A percentile compares a stretch with the other conserved stretches of the same genome.
Conservation (phyloP, 2,797 vertebrate species). For the Cetoscarus ocellatus region DNA sequence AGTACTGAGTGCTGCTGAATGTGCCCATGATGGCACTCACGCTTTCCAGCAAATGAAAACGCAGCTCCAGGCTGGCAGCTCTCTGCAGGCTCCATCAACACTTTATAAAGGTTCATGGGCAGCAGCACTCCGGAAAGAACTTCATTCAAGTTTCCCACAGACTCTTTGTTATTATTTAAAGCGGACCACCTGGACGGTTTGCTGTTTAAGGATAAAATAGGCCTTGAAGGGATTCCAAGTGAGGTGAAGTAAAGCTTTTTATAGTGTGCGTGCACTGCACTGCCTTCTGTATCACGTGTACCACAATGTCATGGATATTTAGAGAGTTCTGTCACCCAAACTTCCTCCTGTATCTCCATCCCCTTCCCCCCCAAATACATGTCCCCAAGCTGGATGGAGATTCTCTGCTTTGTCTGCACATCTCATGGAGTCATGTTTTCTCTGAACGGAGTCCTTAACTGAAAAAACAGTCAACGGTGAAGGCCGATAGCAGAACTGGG, state of each 20-base stretch:
- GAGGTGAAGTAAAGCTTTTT: constrained; percentile 28
- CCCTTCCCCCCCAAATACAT: no score
- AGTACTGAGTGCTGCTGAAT: constrained; percentile 34
- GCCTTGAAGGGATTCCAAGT: constrained; percentile 24
- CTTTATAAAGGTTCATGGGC: constrained; percentile 35
- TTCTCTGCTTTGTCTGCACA: no score
- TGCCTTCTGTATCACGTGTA: constrained; percentile 5
- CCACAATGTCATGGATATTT: constrained; percentile 4
- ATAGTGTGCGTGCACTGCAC: background rate
- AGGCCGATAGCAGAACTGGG: no score
- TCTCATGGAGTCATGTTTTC: no score
- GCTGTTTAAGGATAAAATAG: constrained; percentile 34
- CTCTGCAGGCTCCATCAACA: constrained; percentile 38
- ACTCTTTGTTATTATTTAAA: constrained; percentile 50
- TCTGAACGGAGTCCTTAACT: no score
- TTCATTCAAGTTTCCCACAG: constrained; percentile 22
- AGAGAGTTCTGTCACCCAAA: no score
- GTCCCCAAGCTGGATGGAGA: no score
- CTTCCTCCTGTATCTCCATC: no score
- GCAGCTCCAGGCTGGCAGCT: constrained; percentile 36
- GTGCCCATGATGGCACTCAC: constrained; percentile 31
- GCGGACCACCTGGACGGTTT: constrained; percentile 41
- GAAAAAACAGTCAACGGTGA: no score
- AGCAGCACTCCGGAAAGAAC: constrained; percentile 20
- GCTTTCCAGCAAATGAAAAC: constrained; percentile 50